These are phyloP conservation scores for Morinoia aosen DNA, from an alignment of 2,888 invertebrate genomes.

Conservation along the genomic window DNA sequence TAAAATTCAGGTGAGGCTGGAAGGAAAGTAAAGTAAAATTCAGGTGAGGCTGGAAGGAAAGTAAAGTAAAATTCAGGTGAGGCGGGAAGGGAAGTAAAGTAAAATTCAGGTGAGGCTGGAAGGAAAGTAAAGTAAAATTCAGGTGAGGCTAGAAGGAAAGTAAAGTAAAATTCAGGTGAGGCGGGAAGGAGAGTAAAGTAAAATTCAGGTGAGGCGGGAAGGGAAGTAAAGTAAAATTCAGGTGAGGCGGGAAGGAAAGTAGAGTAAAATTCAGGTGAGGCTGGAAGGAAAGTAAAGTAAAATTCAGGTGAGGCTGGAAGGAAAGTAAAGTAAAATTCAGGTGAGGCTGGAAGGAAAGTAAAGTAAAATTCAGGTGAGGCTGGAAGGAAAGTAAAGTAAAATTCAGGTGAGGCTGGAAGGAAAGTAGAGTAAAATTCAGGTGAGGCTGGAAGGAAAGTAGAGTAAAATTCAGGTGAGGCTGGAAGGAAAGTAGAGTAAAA, in stretches of 20 bases:
- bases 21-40: too few relatives aligned
- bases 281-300: too few relatives aligned
- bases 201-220: not conserved
- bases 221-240: too few relatives aligned
- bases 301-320: constrained; percentile 64
- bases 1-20: not conserved
- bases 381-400: constrained; percentile 53
- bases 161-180: constrained; percentile 63
- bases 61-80: not conserved
- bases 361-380: constrained; percentile 64
- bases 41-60: constrained; percentile 65
- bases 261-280: not conserved
- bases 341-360: not conserved
- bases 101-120: constrained; percentile 63
- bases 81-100: too few relatives aligned
- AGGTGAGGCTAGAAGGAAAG: not conserved
- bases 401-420: not conserved
- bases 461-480: not conserved
- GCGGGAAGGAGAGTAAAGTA: constrained; percentile 57
- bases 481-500: too few relatives aligned
- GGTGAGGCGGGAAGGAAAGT: constrained; percentile 63
- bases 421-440: too few relatives aligned
- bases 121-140: constrained; percentile 13
- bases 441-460: constrained; percentile 63
- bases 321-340: not conserved